These are phyloP conservation scores for Heliothis peltigera DNA, from an alignment of 2,888 invertebrate species.

Conservation along the genomic window DNA sequence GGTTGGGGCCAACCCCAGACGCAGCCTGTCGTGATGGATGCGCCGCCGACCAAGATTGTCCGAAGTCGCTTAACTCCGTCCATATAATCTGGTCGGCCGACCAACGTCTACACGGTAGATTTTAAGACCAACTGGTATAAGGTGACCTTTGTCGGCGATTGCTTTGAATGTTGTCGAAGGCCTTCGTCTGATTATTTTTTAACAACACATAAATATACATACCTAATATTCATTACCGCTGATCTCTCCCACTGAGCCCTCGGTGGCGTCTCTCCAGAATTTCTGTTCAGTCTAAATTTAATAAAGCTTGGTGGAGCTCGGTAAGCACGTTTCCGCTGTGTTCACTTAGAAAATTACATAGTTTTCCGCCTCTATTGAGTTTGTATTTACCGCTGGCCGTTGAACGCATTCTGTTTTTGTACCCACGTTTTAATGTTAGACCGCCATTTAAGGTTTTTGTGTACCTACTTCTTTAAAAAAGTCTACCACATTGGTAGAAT, in stretches of 20 bases:
- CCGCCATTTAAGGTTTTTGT: constrained; percentile 6
- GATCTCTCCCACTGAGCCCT: constrained; percentile 18
- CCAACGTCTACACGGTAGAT: too few species aligned
- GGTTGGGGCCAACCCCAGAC: too few species aligned
- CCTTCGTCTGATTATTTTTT: too few species aligned
- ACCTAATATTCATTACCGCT: constrained; percentile 3
- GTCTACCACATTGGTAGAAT: background rate
- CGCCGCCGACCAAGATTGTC: too few species aligned
- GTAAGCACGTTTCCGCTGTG: constrained; percentile 42
- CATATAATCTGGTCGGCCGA: too few species aligned
- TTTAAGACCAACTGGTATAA: too few species aligned
- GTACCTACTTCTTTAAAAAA: too few species aligned
- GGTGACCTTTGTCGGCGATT: too few species aligned
- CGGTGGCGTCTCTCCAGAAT: constrained; percentile 30
- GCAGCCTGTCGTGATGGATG: too few species aligned
- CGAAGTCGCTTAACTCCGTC: too few species aligned
- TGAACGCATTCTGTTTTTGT: constrained; percentile 38
- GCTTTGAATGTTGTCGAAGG: too few species aligned
- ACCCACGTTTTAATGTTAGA: constrained; percentile 7
- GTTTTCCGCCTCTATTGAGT: constrained; percentile 49
- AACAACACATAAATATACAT: too few species aligned
- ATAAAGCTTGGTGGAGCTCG: constrained; percentile 53
- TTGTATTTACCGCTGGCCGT: constrained; percentile 28
- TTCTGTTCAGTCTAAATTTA: constrained; percentile 57
- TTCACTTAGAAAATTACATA: constrained; percentile 61